Conservation (phyloP, 2,113 vertebrate species). For the Pavo muticus region DNA sequence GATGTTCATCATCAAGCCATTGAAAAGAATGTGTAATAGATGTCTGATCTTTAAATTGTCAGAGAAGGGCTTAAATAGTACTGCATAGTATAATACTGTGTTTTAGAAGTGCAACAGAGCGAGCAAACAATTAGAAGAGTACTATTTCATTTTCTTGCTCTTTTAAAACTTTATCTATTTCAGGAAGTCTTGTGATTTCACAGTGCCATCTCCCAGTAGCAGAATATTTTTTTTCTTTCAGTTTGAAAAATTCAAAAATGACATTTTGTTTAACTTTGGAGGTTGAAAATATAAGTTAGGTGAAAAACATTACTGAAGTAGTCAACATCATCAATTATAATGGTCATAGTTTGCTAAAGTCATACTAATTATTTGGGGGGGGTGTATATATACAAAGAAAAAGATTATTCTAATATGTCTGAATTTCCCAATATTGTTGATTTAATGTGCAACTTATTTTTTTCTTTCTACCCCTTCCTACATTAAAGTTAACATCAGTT, state of each 20-base stretch:
- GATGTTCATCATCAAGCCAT: neutral
- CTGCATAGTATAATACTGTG: neutral
- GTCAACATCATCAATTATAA: neutral
- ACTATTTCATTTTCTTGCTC: neutral
- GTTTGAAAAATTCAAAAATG: neutral
- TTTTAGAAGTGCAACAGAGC: neutral
- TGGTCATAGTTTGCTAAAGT: neutral
- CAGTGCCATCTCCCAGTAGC: neutral
- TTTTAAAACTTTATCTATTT: conserved; percentile 8
- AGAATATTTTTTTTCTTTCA: conserved; percentile 34
- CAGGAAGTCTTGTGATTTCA: conserved; percentile 20
- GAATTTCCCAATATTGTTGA: neutral
- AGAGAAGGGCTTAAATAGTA: neutral
- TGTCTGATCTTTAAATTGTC: neutral
- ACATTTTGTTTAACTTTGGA: neutral
- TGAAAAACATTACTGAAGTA: neutral
- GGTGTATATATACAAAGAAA: neutral
- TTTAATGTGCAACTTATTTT: neutral
- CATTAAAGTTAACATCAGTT: neutral
- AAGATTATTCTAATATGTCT: neutral
- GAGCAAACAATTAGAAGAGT: neutral
- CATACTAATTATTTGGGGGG: neutral
- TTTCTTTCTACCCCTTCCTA: neutral
- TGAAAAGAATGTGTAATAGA: neutral
- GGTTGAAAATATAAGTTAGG: neutral